phyloP scores from a whole-genome alignment of 2,113 vertebrate species.

The Zapus hudsonius region DNA sequence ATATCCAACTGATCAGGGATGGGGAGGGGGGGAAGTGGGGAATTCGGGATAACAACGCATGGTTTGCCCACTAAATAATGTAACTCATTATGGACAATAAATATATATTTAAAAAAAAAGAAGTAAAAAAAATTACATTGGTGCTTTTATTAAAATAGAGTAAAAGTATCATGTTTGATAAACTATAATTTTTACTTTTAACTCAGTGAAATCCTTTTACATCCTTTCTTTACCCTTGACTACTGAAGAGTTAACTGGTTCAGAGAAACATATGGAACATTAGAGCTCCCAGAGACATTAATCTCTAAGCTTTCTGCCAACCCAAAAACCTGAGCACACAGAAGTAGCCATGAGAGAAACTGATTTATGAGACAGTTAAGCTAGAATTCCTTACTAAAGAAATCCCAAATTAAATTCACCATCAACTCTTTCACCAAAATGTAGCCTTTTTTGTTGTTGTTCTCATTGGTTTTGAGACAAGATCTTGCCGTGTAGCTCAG shows the following conservation, averaged over 20 bases:
- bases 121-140: background rate
- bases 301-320: slow-evolving; percentile 49
- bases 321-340: background rate
- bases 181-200: background rate
- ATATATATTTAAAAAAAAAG: background rate
- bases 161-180: background rate
- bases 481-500: background rate
- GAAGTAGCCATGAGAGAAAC: slow-evolving; percentile 23
- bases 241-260: background rate
- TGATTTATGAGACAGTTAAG: slow-evolving; percentile 59
- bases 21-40: too few relatives aligned
- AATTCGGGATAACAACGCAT: too few relatives aligned
- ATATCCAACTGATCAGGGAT: too few relatives aligned
- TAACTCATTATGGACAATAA: too few relatives aligned
- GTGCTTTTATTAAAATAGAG: background rate
- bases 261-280: background rate
- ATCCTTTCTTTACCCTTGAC: slow-evolving; percentile 45
- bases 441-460: background rate
- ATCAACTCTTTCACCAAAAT: slow-evolving; percentile 25
- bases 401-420: slow-evolving; percentile 56
- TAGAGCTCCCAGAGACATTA: background rate
- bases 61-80: too few relatives aligned
- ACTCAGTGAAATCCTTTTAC: background rate
- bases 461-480: background rate
- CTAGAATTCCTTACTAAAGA: slow-evolving; percentile 56